Conservation (phyloP, 2,888 invertebrate species). For the Gymnocheta viridis region DNA sequence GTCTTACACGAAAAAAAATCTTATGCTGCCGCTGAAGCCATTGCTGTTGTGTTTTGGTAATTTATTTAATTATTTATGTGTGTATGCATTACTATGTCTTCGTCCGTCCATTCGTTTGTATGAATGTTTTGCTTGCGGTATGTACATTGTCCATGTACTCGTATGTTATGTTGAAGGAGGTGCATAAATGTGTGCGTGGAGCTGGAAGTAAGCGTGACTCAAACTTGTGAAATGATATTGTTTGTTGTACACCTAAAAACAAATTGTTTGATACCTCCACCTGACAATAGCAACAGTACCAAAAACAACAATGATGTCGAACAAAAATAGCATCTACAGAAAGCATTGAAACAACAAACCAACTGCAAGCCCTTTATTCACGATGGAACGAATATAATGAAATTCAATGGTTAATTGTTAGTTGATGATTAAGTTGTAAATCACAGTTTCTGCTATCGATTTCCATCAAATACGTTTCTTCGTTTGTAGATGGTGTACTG, state of each 20-base stretch:
- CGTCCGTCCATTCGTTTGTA: neutral
- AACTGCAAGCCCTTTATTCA: neutral
- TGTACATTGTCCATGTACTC: constrained; percentile 29
- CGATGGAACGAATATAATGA: neutral
- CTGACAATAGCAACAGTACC: constrained; percentile 33
- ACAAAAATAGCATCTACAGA: constrained; percentile 39
- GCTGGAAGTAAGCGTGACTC: constrained; percentile 75
- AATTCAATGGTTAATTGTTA: constrained; percentile 66
- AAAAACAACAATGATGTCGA: constrained; percentile 17
- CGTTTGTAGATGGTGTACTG: neutral
- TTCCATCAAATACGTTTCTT: neutral
- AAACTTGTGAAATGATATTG: constrained; percentile 78
- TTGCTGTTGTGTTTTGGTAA: constrained; percentile 26
- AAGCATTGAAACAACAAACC: neutral
- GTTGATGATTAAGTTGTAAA: constrained; percentile 68
- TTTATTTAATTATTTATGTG: constrained; percentile 63
- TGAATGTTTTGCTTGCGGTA: neutral
- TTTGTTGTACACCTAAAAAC: constrained; percentile 79
- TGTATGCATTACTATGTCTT: neutral
- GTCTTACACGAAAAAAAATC: neutral
- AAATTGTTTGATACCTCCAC: constrained; percentile 79
- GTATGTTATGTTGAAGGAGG: constrained; percentile 20
- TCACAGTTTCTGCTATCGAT: constrained; percentile 46
- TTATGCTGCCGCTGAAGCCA: neutral
- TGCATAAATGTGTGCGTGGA: constrained; percentile 58